Evolutionary conservation across 53 echinoderm and acorn worm genomes (phyloP).

Genomic region (Stichopus horrens): DNA sequence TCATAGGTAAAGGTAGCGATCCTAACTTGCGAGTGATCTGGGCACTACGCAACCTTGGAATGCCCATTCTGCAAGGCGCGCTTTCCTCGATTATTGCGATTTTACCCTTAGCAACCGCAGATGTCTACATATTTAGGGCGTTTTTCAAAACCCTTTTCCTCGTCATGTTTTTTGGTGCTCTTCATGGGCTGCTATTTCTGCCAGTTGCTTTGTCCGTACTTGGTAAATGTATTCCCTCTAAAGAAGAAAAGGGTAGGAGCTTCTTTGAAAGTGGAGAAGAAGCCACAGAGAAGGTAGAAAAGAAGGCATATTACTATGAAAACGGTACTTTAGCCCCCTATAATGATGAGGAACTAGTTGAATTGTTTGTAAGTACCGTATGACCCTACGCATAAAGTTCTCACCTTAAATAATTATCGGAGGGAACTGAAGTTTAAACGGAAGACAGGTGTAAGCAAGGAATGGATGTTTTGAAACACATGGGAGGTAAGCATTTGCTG

Average conservation of each 20-base stretch:
- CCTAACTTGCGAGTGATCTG: conserved; percentile 70
- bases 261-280: conserved; percentile 19
- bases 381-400: background rate
- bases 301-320: background rate
- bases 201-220: conserved; percentile 74
- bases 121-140: conserved; percentile 77
- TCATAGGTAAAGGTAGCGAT: conserved; percentile 55
- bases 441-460: background rate
- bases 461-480: no score
- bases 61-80: conserved; percentile 89
- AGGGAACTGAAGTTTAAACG: background rate
- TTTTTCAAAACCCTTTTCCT: conserved; percentile 96
- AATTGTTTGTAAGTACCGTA: conserved; percentile 36
- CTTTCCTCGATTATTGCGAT: conserved; percentile 87
- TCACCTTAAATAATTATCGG: background rate
- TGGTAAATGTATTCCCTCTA: conserved; percentile 61
- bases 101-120: conserved; percentile 57
- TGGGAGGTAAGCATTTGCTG: no score
- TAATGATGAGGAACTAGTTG: conserved; percentile 32
- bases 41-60: conserved; percentile 74
- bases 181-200: conserved; percentile 89
- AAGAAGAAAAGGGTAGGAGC: conserved; percentile 22
- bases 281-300: background rate
- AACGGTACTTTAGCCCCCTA: background rate
- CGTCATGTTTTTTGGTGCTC: conserved; percentile 81